phyloP scores from a whole-genome alignment of 1,140 invertebrate species.

The Euura saliciscinereae region DNA sequence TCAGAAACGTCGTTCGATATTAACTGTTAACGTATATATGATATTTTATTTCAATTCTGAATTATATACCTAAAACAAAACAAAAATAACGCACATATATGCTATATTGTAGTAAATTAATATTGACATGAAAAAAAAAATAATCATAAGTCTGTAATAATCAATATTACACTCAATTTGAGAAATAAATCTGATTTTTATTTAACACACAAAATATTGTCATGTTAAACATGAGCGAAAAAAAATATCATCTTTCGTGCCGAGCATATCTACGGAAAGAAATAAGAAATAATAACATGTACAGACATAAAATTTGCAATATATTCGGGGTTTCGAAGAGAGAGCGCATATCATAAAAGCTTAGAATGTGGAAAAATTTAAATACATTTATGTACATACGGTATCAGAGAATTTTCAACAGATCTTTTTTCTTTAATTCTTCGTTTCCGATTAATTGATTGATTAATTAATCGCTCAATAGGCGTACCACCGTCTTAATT shows the following conservation, averaged over 20 bases:
- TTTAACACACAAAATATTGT: conserved; percentile 9
- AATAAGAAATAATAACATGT: neutral
- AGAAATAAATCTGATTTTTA: neutral
- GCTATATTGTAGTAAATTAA: no score
- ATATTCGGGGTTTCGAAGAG: neutral
- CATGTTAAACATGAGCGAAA: conserved; percentile 8
- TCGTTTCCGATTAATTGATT: neutral
- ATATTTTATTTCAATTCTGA: neutral
- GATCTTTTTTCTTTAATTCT: neutral
- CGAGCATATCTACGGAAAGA: conserved; percentile 21
- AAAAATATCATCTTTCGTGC: conserved; percentile 20
- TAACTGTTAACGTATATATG: neutral
- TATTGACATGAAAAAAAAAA: no score
- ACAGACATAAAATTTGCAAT: neutral
- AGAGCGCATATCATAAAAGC: neutral
- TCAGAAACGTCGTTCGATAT: no score
- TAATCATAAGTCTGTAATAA: no score
- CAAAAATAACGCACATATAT: no score
- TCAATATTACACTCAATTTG: no score
- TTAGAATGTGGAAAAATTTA: no score
- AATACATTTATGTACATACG: neutral
- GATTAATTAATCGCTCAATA: no score
- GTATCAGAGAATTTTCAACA: neutral
- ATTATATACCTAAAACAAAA: no score
- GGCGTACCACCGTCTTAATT: no score